Conservation (phyloP, 2,797 vertebrate genomes). For the Anabas testudineus region DNA sequence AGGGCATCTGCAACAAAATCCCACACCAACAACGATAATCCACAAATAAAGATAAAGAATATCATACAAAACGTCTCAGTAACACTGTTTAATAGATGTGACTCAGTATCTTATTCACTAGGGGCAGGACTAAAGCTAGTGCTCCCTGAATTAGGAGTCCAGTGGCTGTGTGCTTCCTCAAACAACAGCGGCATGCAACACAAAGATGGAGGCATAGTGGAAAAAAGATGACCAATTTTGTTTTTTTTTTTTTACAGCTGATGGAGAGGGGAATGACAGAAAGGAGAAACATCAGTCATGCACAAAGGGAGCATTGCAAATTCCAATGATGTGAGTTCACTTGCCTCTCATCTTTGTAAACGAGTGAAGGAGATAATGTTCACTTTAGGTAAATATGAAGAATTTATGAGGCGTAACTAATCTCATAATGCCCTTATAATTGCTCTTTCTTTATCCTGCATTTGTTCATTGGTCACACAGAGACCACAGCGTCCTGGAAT, state of each 20-base stretch:
- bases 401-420: constrained; percentile 32
- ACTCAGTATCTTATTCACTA: constrained; percentile 85
- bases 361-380: constrained; percentile 19
- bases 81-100: constrained; percentile 97
- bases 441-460: constrained; percentile 25
- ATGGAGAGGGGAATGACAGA: constrained; percentile 60
- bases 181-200: constrained; percentile 69
- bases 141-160: constrained; percentile 88
- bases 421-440: constrained; percentile 62
- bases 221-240: constrained; percentile 23
- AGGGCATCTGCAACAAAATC: constrained; percentile 86
- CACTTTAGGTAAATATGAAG: constrained; percentile 15
- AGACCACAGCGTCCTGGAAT: constrained; percentile 70
- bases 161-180: constrained; percentile 85
- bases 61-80: constrained; percentile 92
- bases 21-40: constrained; percentile 89
- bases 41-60: constrained; percentile 97
- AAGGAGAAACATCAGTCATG: constrained; percentile 36
- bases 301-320: constrained; percentile 31
- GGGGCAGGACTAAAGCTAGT: constrained; percentile 84
- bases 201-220: constrained; percentile 50
- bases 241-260: constrained; percentile 54
- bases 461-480: constrained; percentile 63
- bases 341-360: constrained; percentile 13
- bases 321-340: constrained; percentile 29